These are phyloP conservation scores for Ispidina lecontei DNA, from an alignment of 2,797 vertebrate genomes.

Conservation along the genomic window DNA sequence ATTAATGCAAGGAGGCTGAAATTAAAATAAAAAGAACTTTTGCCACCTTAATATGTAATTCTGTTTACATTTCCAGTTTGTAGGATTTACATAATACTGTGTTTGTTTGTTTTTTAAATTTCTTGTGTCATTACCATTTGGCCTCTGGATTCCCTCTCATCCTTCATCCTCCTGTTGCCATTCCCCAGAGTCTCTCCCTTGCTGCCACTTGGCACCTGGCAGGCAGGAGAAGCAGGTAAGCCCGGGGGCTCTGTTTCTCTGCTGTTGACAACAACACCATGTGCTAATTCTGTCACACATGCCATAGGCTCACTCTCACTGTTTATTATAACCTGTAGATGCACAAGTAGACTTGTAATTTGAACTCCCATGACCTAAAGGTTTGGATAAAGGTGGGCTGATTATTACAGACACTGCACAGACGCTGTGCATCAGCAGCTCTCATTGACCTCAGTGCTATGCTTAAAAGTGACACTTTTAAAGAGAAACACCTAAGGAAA, in stretches of 20 bases:
- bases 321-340: slow-evolving; percentile 25
- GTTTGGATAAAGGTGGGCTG: background rate
- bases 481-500: background rate
- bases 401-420: background rate
- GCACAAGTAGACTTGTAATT: background rate
- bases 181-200: background rate
- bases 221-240: background rate
- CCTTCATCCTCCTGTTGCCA: background rate
- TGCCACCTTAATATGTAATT: background rate
- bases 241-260: background rate
- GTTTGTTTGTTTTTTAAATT: background rate
- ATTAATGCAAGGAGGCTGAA: background rate
- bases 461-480: background rate
- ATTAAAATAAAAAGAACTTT: background rate
- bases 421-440: background rate
- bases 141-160: background rate
- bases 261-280: background rate
- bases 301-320: background rate
- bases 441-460: background rate
- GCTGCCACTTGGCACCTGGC: background rate
- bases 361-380: background rate
- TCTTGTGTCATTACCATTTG: background rate
- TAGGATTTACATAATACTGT: background rate
- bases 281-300: background rate
- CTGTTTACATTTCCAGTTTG: background rate